Evolutionary conservation across 1,140 invertebrate genomes (phyloP), one percentile per base, ranked within the genome.

Genomic region (Penaeus indicus): DNA sequence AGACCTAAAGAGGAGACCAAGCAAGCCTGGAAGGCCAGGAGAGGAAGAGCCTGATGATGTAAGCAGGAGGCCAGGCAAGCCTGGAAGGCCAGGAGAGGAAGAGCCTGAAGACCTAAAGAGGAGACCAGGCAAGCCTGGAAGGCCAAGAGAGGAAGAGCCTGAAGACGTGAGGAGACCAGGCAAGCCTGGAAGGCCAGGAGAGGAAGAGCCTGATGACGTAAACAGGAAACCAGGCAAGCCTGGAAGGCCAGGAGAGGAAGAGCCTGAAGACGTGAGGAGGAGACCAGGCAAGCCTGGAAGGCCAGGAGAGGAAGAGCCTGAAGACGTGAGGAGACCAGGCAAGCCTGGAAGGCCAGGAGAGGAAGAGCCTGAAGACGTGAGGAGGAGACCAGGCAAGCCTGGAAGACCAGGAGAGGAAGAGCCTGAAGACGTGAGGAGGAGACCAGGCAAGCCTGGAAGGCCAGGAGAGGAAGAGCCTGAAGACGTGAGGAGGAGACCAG

Each of bases 41-140:
- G 82, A 72, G 18, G 80, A 82, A 54, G 54, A 54, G 42, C 64
- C 82, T 72, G 64, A 72, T 25, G 72, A 64, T 18, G 60, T 60
- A 3, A 84, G 38, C 42, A 84, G 22, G 64, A 72, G 64, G n/a
- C 80, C 80, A 82, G 60, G 80, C 25, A 82, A 61, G 21, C 80
- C 81, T 18, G 19, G 27, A 22, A 82, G 80, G 27, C 80, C 60
- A 62, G 80, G 25, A 19, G 80, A 82, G 42, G 81, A 84, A 84
- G 54, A 54, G 38, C 54, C 54, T 67, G 32, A 84, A 38, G 69
- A 18, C 63, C n/a, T 69, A 18, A 84, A 13, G 63, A 47, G 81
- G 61, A 84, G 25, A 62, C 60, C 80, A 82, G 25, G 80, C 61
- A 82, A 61, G 81, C 81, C 81, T 32, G 81, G 81, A 54, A 54